These are phyloP conservation scores for Chymomyza costata DNA, from an alignment of 1,140 invertebrate genomes.

Conservation along the genomic window DNA sequence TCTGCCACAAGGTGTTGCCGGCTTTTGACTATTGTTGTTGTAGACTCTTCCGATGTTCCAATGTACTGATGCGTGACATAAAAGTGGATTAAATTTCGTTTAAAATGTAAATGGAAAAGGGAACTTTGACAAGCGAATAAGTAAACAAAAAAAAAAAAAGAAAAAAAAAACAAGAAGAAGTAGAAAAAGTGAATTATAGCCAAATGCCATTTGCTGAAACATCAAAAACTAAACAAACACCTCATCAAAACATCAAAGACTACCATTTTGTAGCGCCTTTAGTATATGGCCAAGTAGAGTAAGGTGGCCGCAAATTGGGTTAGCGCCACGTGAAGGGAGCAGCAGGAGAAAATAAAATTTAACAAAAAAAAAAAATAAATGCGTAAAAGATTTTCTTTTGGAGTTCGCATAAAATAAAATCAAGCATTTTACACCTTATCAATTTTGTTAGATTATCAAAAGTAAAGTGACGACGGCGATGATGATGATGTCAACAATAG, in stretches of 20 bases:
- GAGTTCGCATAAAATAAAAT: slow-evolving; percentile 66
- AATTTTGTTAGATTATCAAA: slow-evolving; percentile 72
- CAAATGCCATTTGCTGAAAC: slow-evolving; percentile 30
- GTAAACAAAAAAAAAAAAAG: slow-evolving; percentile 23
- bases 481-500: neutral
- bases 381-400: slow-evolving; percentile 43
- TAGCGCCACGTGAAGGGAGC: neutral
- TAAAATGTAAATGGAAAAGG: slow-evolving; percentile 66
- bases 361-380: slow-evolving; percentile 33
- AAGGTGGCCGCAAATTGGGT: slow-evolving; percentile 20
- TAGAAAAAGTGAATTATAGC: neutral
- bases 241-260: slow-evolving; percentile 63
- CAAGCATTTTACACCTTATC: slow-evolving; percentile 72
- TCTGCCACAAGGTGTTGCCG: slow-evolving; percentile 31
- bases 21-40: neutral
- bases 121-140: too few species aligned
- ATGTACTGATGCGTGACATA: slow-evolving; percentile 44
- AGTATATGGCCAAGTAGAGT: too few species aligned
- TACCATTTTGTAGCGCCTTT: slow-evolving; percentile 20
- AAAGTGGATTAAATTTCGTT: slow-evolving; percentile 70
- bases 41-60: too few species aligned
- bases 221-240: slow-evolving; percentile 70
- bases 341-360: slow-evolving; percentile 4
- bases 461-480: slow-evolving; percentile 30
- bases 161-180: slow-evolving; percentile 19